Evolutionary conservation across 2,113 vertebrate genomes (phyloP).

Genomic region (Oreochromis aureus): DNA sequence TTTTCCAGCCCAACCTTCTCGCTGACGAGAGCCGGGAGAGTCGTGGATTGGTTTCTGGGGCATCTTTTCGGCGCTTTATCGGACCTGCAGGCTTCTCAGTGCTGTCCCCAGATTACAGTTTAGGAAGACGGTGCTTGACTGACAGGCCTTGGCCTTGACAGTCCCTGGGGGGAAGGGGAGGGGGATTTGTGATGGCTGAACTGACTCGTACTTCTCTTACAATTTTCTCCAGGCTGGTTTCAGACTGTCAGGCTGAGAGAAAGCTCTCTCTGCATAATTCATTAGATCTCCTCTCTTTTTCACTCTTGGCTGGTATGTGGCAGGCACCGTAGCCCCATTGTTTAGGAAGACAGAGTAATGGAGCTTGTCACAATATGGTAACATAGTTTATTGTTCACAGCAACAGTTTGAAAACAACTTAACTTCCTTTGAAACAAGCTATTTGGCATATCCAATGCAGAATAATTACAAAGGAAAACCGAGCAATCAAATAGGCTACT

Average conservation of each 20-base stretch:
- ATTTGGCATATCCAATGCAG: neutral
- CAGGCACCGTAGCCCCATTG: slow-evolving; percentile 42
- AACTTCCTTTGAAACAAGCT: slow-evolving; percentile 32
- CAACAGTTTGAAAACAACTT: slow-evolving; percentile 61
- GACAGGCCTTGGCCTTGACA: slow-evolving; percentile 67
- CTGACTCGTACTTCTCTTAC: slow-evolving; percentile 68
- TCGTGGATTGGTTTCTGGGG: slow-evolving; percentile 55
- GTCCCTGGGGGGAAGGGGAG: slow-evolving; percentile 55
- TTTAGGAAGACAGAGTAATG: slow-evolving; percentile 63
- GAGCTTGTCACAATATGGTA: slow-evolving; percentile 66
- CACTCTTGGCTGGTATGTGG: slow-evolving; percentile 49
- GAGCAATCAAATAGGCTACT: neutral
- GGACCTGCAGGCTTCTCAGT: slow-evolving; percentile 61
- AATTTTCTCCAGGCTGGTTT: slow-evolving; percentile 67
- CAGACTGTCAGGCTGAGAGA: slow-evolving; percentile 60
- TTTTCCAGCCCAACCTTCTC: slow-evolving; percentile 13
- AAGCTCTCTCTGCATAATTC: slow-evolving; percentile 71
- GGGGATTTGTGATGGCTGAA: slow-evolving; percentile 67
- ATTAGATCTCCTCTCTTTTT: slow-evolving; percentile 62
- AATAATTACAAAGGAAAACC: neutral
- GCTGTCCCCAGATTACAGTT: slow-evolving; percentile 69
- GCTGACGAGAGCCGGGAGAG: slow-evolving; percentile 40
- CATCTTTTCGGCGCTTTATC: slow-evolving; percentile 64
- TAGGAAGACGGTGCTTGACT: slow-evolving; percentile 65
- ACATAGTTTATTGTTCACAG: slow-evolving; percentile 56